phyloP scores from a whole-genome alignment of 2,888 invertebrate genomes.

The Lycocerus yunnanus region DNA sequence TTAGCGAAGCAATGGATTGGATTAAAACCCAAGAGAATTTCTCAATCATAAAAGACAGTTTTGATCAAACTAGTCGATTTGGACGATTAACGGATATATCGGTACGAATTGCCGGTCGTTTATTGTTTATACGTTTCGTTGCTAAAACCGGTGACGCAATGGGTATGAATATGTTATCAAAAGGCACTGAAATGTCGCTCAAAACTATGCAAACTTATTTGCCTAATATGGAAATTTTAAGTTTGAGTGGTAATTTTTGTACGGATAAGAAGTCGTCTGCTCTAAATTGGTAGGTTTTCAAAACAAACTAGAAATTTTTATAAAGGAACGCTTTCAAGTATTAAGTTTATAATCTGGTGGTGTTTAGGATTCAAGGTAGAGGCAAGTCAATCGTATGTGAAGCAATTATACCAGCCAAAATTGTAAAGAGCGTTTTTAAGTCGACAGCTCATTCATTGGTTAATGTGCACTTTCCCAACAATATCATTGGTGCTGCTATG shows the following conservation, averaged over 20 bases:
- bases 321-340: no score
- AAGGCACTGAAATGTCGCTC: slow-evolving; percentile 91
- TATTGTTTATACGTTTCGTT: slow-evolving; percentile 89
- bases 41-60: slow-evolving; percentile 76
- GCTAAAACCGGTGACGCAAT: slow-evolving; percentile 98
- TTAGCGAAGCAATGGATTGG: slow-evolving; percentile 81
- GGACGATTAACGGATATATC: slow-evolving; percentile 83
- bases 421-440: slow-evolving; percentile 79
- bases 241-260: slow-evolving; percentile 96
- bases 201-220: slow-evolving; percentile 74
- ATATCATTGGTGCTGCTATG: slow-evolving; percentile 91
- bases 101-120: slow-evolving; percentile 85
- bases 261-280: slow-evolving; percentile 98
- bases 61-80: slow-evolving; percentile 92
- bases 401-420: slow-evolving; percentile 77
- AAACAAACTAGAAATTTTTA: no score
- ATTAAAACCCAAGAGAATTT: slow-evolving; percentile 80
- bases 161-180: slow-evolving; percentile 99
- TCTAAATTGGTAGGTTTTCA: slow-evolving; percentile 84
- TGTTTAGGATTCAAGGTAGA: slow-evolving; percentile 76
- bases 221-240: slow-evolving; percentile 90
- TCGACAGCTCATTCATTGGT: slow-evolving; percentile 84
- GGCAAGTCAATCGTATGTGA: slow-evolving; percentile 97
- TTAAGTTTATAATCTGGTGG: no score
- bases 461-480: slow-evolving; percentile 90